A percentile compares a stretch with the other conserved stretches of the same genome.
Conservation (phyloP, 2,113 vertebrate species). For the Cariama cristata region DNA sequence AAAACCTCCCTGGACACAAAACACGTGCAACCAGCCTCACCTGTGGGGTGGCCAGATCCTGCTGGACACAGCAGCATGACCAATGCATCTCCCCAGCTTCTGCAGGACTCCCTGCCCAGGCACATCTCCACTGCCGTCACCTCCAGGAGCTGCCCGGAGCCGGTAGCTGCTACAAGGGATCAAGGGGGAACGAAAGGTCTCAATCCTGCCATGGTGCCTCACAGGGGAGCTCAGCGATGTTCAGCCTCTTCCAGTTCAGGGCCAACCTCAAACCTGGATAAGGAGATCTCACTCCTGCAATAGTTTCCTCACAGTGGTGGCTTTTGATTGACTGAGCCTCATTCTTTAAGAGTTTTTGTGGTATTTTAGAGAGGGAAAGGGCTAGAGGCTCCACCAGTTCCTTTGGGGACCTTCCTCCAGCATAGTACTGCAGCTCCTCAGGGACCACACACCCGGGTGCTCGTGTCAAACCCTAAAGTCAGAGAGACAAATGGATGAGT, state of each 20-base stretch:
- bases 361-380: neutral
- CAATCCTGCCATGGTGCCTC: neutral
- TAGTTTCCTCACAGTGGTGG: neutral
- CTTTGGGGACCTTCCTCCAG: neutral
- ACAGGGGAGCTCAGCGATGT: neutral
- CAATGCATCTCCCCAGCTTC: neutral
- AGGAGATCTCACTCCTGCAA: neutral
- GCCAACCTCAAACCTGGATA: neutral
- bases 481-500: neutral
- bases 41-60: neutral
- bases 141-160: neutral
- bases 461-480: neutral
- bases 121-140: neutral
- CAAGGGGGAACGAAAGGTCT: rapidly evolving
- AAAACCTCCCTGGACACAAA: neutral
- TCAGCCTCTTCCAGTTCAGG: neutral
- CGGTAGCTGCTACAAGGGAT: neutral
- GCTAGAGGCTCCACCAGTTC: rapidly evolving
- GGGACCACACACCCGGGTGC: no score
- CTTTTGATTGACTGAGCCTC: neutral
- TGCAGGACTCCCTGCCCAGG: neutral
- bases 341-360: neutral
- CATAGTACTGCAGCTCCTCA: neutral
- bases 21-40: rapidly evolving
- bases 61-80: neutral